Percentiles rank a stretch among this genome's conserved stretches.
These are phyloP conservation scores for Argyra leucocephala DNA, from an alignment of 2,888 invertebrate genomes.

Conservation along the genomic window DNA sequence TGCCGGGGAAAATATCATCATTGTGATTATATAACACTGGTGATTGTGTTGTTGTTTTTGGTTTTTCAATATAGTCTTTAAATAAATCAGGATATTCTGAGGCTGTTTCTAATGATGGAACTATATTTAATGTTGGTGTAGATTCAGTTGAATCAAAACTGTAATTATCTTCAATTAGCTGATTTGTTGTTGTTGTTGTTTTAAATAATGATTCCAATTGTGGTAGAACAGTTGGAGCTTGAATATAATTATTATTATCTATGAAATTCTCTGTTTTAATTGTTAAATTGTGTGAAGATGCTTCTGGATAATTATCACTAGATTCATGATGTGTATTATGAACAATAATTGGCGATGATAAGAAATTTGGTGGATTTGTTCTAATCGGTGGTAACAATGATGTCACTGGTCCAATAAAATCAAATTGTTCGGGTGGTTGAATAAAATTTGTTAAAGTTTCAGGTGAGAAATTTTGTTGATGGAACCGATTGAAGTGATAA, in stretches of 20 bases:
- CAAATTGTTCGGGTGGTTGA: background rate
- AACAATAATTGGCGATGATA: slow-evolving; percentile 40
- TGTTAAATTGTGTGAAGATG: slow-evolving; percentile 29
- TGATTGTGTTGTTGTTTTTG: slow-evolving; percentile 48
- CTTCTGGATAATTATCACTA: slow-evolving; percentile 48
- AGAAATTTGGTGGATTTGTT: slow-evolving; percentile 18
- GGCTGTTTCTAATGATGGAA: slow-evolving; percentile 24
- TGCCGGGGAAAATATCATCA: slow-evolving; percentile 45
- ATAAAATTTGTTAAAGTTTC: background rate
- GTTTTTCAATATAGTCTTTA: slow-evolving; percentile 31
- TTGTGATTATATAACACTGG: slow-evolving; percentile 45
- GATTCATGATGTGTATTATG: slow-evolving; percentile 30
- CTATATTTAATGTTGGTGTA: slow-evolving; percentile 21
- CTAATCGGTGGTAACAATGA: slow-evolving; percentile 14
- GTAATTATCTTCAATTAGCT: background rate
- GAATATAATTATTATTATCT: slow-evolving; percentile 5
- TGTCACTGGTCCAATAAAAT: slow-evolving; percentile 13
- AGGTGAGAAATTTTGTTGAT: background rate
- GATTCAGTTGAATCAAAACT: background rate
- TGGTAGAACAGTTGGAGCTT: background rate
- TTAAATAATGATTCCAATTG: background rate
- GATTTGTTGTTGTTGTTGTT: background rate
- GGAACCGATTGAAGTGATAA: no score
- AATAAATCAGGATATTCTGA: slow-evolving; percentile 20
- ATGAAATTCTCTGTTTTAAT: slow-evolving; percentile 23